These are phyloP conservation scores for Syrista parreyssii DNA, from an alignment of 2,888 invertebrate genomes.

Conservation along the genomic window DNA sequence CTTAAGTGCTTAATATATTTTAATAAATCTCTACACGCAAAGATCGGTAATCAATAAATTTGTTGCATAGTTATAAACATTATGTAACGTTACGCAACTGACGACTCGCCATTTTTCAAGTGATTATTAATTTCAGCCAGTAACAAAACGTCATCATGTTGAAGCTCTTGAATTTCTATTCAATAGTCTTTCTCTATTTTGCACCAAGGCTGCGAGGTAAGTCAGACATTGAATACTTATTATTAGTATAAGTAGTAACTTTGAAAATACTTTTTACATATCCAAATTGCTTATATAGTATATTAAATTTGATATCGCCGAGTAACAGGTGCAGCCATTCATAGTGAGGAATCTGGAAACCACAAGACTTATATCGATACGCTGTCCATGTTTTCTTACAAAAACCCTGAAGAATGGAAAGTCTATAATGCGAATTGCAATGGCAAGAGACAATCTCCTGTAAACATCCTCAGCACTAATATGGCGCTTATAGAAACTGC, in stretches of 20 bases:
- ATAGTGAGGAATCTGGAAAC: neutral
- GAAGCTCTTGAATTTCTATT: neutral
- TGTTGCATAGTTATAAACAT: neutral
- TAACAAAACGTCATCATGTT: neutral
- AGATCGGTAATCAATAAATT: neutral
- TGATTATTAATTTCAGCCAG: neutral
- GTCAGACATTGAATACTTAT: neutral
- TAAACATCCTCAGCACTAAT: neutral
- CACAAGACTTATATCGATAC: neutral
- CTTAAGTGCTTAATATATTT: neutral
- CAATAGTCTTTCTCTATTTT: neutral
- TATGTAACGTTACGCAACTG: neutral
- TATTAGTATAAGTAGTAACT: neutral
- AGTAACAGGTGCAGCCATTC: neutral
- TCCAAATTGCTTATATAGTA: neutral
- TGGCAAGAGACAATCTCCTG: neutral
- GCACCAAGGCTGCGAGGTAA: neutral
- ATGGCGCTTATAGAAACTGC: neutral
- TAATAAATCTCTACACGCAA: neutral
- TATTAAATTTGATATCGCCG: neutral
- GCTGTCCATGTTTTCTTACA: neutral
- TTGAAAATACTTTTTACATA: neutral
- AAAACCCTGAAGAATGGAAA: neutral
- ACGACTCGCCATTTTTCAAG: neutral
- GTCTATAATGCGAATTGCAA: neutral